Conservation (phyloP, 2,888 invertebrate genomes). For the Amiota minor region DNA sequence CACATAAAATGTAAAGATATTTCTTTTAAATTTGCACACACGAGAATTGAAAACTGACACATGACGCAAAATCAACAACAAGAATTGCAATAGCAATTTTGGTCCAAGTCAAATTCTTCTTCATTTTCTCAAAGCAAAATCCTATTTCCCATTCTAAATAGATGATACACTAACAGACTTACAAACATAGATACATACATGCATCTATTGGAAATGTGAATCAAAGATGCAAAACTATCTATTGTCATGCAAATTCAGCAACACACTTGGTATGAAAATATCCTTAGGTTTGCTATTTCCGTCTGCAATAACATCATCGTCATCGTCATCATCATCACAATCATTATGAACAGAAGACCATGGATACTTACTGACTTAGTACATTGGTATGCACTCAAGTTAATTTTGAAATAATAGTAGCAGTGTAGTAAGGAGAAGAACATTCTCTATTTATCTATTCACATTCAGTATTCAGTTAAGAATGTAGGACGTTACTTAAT, state of each 20-base stretch:
- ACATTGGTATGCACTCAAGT: neutral
- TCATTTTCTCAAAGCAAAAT: constrained; percentile 3
- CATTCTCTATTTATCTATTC: too few species aligned
- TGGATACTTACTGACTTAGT: too few species aligned
- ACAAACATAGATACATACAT: too few species aligned
- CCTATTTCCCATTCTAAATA: neutral
- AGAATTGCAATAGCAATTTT: too few species aligned
- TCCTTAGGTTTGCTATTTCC: constrained; percentile 12
- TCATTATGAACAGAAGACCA: neutral
- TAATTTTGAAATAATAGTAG: neutral
- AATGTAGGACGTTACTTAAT: too few species aligned
- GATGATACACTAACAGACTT: too few species aligned
- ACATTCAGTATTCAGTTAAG: too few species aligned
- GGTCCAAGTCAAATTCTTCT: neutral
- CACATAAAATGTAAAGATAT: too few species aligned
- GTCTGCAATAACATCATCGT: neutral
- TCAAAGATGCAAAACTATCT: too few species aligned
- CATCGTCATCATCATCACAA: neutral
- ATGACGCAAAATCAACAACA: neutral
- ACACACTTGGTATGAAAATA: neutral
- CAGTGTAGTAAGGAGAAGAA: neutral
- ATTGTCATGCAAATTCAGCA: neutral
- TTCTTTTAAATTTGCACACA: too few species aligned
- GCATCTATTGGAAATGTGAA: too few species aligned
- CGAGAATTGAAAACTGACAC: constrained; percentile 4